Conservation (phyloP, 2,888 invertebrate genomes). For the Epinotia brunnichana region DNA sequence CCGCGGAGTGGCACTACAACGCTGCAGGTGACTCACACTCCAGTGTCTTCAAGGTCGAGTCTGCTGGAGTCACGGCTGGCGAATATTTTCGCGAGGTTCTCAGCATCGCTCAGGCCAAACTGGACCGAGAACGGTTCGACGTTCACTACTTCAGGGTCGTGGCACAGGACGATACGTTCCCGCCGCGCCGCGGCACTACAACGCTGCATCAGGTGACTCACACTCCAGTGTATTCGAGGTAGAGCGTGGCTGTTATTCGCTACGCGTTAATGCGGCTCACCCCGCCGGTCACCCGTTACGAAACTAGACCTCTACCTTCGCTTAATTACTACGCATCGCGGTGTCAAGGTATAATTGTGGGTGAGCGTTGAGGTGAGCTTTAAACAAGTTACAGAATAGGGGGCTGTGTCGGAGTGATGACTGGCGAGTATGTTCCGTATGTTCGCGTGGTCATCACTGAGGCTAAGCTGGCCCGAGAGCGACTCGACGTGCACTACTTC, state of each 20-base stretch:
- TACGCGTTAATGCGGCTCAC: no score
- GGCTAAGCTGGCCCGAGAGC: slow-evolving; percentile 92
- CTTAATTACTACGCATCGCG: no score
- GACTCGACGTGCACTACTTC: slow-evolving; percentile 96
- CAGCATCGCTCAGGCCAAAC: slow-evolving; percentile 89
- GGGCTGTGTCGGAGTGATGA: no score
- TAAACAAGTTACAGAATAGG: no score
- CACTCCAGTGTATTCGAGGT: slow-evolving; percentile 93
- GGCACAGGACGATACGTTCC: slow-evolving; percentile 94
- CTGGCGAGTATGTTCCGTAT: slow-evolving; percentile 94
- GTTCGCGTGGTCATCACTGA: slow-evolving; percentile 95
- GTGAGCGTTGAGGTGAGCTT: no score
- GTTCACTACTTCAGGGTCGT: slow-evolving; percentile 96
- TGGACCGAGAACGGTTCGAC: slow-evolving; percentile 95
- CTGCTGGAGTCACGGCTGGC: slow-evolving; percentile 94
- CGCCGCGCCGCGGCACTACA: slow-evolving; percentile 94
- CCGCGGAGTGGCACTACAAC: slow-evolving; percentile 95
- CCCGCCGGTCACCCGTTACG: no score
- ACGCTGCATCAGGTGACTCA: slow-evolving; percentile 88
- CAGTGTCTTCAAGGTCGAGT: slow-evolving; percentile 93
- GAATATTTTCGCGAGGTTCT: slow-evolving; percentile 93
- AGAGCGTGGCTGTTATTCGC: no score
- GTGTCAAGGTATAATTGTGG: no score
- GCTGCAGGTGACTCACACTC: slow-evolving; percentile 87
- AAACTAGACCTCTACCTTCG: no score